Conservation (phyloP, 2,888 invertebrate genomes). For the Lamellibrachia columna region DNA sequence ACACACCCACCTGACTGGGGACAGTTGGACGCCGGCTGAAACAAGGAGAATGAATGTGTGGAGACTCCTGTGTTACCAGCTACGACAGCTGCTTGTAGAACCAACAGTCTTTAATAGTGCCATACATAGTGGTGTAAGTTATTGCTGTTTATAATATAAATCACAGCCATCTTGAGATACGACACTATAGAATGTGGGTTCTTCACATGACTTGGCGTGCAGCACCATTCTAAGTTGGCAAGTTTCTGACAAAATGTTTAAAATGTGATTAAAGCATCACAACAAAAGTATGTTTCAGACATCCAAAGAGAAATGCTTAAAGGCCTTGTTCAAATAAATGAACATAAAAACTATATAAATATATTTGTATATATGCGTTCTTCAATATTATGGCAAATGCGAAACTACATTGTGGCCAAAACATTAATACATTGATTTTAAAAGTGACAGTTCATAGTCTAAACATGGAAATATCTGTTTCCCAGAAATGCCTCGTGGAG, state of each 20-base stretch:
- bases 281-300: neutral
- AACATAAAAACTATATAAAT: too few species aligned
- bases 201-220: too few species aligned
- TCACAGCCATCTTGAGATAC: neutral
- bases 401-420: too few species aligned
- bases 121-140: neutral
- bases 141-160: neutral
- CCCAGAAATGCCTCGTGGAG: too few species aligned
- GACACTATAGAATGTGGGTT: neutral
- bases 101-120: neutral
- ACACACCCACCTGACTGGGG: slow-evolving; percentile 50
- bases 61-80: neutral
- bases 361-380: too few species aligned
- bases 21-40: slow-evolving; percentile 38
- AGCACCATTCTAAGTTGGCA: too few species aligned
- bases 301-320: neutral
- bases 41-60: neutral
- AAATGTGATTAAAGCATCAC: neutral
- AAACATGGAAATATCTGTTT: too few species aligned
- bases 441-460: too few species aligned
- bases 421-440: too few species aligned
- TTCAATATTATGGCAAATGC: too few species aligned
- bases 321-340: too few species aligned
- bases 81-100: slow-evolving; percentile 19
- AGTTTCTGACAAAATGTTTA: too few species aligned